Evolutionary conservation across 2,113 vertebrate species (phyloP).

Genomic region (Zingel zingel): DNA sequence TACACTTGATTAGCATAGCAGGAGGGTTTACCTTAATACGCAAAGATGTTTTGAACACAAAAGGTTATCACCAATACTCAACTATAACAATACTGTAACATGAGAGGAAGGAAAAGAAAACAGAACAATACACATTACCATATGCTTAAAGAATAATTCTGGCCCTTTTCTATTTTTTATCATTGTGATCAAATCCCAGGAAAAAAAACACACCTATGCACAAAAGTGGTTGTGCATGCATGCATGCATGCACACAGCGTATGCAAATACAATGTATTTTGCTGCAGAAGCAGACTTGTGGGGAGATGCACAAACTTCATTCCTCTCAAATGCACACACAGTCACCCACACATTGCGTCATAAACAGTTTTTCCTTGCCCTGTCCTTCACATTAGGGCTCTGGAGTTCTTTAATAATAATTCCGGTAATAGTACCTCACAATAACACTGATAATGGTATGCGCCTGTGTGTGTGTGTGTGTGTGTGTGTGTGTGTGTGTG

Average conservation of each 20-base stretch:
- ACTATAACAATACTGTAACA: background rate
- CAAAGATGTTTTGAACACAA: background rate
- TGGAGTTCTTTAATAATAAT: slow-evolving; percentile 50
- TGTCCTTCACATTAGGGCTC: slow-evolving; percentile 66
- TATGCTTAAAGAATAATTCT: background rate
- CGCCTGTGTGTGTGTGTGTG: background rate
- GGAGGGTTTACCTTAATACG: background rate
- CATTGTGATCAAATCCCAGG: background rate
- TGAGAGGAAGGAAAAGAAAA: background rate
- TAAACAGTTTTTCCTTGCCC: slow-evolving; percentile 45
- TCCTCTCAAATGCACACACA: background rate
- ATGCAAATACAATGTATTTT: slow-evolving; percentile 26
- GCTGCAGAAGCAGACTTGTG: slow-evolving; percentile 8
- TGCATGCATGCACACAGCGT: background rate
- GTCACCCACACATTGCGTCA: slow-evolving; percentile 20
- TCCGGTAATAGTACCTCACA: slow-evolving; percentile 55
- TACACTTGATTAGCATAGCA: background rate
- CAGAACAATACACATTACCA: background rate
- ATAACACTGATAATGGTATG: slow-evolving; percentile 53
- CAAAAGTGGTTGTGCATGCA: background rate
- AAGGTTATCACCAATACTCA: background rate
- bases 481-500: slow-evolving; percentile 17
- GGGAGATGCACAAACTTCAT: background rate
- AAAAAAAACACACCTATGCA: background rate
- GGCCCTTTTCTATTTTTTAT: background rate